phyloP scores from a whole-genome alignment of 2,797 vertebrate species.

The Rhincodon typus region DNA sequence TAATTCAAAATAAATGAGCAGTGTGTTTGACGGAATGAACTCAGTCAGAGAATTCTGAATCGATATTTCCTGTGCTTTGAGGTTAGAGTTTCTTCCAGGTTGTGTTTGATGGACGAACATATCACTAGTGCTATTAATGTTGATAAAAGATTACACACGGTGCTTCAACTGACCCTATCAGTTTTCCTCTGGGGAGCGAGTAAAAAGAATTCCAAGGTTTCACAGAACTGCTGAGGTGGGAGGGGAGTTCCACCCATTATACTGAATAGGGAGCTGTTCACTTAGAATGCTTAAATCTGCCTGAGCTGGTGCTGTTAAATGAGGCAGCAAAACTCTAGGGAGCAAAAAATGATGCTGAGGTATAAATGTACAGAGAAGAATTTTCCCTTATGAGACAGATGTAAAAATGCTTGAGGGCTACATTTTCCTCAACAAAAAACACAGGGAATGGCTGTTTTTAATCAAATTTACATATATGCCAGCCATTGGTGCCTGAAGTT shows the following conservation, averaged over 20 bases:
- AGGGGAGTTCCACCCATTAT: neutral
- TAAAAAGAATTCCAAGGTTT: neutral
- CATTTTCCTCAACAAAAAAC: neutral
- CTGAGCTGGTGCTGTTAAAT: neutral
- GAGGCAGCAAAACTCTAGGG: neutral
- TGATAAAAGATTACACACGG: neutral
- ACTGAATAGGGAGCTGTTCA: neutral
- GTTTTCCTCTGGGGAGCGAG: neutral
- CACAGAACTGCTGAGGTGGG: neutral
- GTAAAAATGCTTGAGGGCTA: neutral
- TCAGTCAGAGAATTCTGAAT: neutral
- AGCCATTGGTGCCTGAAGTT: neutral
- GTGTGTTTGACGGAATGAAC: neutral
- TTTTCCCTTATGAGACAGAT: neutral
- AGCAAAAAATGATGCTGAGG: neutral
- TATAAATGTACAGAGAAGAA: neutral
- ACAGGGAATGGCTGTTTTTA: neutral
- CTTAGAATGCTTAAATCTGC: neutral
- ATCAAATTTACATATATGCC: neutral
- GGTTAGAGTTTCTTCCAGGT: neutral
- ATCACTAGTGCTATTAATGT: neutral
- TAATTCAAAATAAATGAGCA: neutral
- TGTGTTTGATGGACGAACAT: neutral
- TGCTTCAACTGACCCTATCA: neutral
- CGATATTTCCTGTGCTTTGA: neutral